Percentiles rank a stretch among this genome's conserved stretches.
Evolutionary conservation across 2,113 vertebrate species (phyloP).

Genomic region (Xenotilapia leptura): DNA sequence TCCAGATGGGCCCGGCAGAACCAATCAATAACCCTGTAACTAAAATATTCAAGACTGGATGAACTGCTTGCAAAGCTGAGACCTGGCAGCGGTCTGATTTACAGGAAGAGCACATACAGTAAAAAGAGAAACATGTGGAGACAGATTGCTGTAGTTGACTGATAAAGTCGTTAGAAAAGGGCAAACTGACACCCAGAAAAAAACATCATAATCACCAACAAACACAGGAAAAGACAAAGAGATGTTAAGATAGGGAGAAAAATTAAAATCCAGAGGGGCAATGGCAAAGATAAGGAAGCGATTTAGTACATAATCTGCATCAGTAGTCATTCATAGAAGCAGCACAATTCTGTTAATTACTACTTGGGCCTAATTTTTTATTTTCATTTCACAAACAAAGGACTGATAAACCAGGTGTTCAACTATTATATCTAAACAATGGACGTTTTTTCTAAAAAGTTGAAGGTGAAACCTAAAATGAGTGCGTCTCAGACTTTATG

Average conservation of each 20-base stretch:
- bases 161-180: neutral
- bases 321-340: neutral
- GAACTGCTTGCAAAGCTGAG: neutral
- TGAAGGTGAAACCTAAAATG: neutral
- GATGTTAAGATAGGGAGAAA: neutral
- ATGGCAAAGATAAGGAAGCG: conserved; percentile 1
- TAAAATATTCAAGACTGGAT: conserved; percentile 24
- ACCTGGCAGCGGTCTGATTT: neutral
- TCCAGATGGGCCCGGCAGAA: conserved; percentile 27
- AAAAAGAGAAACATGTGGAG: neutral
- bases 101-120: neutral
- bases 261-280: conserved; percentile 8
- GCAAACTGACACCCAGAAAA: neutral
- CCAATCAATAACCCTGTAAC: conserved; percentile 28
- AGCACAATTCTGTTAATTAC: neutral
- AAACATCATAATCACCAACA: neutral
- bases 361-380: neutral
- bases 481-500: neutral
- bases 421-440: neutral
- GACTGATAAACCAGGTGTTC: neutral
- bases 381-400: neutral
- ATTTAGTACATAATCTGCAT: conserved; percentile 19
- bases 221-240: neutral
- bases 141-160: neutral
- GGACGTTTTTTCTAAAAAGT: neutral